Conservation (phyloP, 2,113 vertebrate genomes). For the Pteruthius melanotis region DNA sequence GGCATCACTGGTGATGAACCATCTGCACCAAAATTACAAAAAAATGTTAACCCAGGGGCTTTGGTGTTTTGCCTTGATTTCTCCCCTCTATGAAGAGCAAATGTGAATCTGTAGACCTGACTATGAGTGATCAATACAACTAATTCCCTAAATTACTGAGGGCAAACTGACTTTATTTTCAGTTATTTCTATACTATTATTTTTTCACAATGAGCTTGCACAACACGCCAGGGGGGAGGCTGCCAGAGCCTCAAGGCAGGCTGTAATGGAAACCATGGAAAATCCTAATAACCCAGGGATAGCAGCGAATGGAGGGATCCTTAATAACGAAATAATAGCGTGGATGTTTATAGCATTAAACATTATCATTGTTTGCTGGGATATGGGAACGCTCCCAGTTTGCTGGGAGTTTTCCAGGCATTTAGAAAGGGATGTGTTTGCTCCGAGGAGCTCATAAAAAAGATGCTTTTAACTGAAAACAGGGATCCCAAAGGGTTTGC, state of each 20-base stretch:
- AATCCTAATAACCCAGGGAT: neutral
- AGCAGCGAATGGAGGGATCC: neutral
- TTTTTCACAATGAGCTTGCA: neutral
- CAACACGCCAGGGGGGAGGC: rapidly evolving
- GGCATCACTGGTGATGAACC: neutral
- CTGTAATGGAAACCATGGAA: neutral
- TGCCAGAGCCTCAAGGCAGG: neutral
- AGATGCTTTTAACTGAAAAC: neutral
- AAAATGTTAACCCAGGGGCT: neutral
- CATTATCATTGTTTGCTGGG: neutral
- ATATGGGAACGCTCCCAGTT: neutral
- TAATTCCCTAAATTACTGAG: neutral
- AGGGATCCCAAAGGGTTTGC: neutral
- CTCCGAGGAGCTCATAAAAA: neutral
- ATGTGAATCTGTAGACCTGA: rapidly evolving
- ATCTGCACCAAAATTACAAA: neutral
- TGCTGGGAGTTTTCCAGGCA: conserved; percentile 15
- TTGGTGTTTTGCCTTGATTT: neutral
- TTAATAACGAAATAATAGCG: neutral
- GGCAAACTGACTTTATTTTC: neutral
- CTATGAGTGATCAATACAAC: neutral
- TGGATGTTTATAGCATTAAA: neutral
- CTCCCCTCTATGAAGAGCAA: neutral
- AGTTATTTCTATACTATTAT: neutral
- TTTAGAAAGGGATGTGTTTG: neutral